phyloP scores from a whole-genome alignment of 2,113 vertebrate species.

The Lanius ludovicianus region DNA sequence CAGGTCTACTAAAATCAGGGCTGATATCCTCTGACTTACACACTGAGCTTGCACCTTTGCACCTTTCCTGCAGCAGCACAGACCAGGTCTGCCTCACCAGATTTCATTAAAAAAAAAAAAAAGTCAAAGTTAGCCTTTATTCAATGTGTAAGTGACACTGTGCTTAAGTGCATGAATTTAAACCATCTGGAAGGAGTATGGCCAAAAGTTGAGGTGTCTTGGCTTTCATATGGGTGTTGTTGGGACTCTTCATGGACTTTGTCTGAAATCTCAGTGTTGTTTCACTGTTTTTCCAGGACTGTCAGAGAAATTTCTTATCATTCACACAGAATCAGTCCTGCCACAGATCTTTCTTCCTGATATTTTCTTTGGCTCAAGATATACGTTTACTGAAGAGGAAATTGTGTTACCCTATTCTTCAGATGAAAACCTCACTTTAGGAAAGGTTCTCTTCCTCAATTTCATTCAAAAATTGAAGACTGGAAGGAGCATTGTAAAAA shows the following conservation, averaged over 20 bases:
- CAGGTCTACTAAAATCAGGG: background rate
- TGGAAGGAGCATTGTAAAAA: background rate
- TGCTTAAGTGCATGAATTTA: background rate
- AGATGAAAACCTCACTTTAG: background rate
- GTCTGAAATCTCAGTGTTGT: background rate
- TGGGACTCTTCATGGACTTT: background rate
- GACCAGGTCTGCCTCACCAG: background rate
- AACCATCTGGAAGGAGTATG: background rate
- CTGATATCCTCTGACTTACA: background rate
- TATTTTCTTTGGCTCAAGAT: background rate
- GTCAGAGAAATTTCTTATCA: background rate
- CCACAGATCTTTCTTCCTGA: background rate
- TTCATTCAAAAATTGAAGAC: background rate
- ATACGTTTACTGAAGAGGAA: background rate
- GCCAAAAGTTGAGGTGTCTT: background rate
- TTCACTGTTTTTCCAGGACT: background rate
- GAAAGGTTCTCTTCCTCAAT: background rate
- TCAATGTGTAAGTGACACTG: background rate
- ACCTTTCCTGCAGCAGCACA: background rate
- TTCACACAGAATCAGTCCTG: background rate
- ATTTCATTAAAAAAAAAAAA: background rate
- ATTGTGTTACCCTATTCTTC: background rate
- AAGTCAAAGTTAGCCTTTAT: background rate
- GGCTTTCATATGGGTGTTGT: background rate
- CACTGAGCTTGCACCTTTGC: background rate